Conservation (phyloP, 2,113 vertebrate genomes). For the Machaerirhynchus nigripectus region DNA sequence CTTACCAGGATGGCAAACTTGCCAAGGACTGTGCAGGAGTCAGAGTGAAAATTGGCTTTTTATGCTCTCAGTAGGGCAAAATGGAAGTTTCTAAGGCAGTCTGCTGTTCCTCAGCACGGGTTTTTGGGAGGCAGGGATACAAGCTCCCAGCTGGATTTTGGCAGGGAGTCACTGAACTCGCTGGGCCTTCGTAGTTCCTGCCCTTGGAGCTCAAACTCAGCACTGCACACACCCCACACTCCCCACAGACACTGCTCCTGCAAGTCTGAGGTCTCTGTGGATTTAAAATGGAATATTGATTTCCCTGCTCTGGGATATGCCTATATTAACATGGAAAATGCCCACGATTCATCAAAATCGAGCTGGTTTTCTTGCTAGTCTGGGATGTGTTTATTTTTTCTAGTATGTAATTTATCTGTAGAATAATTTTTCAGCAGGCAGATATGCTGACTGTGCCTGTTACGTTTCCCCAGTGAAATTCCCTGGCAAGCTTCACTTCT, state of each 20-base stretch:
- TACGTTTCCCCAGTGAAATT: background rate
- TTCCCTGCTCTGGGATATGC: background rate
- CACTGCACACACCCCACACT: rapidly evolving
- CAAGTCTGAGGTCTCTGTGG: rapidly evolving
- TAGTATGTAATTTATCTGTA: background rate
- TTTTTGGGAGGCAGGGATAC: background rate
- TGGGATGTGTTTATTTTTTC: background rate
- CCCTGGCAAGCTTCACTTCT: conserved; percentile 1
- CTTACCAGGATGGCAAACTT: background rate
- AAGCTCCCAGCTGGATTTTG: background rate
- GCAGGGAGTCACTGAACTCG: background rate
- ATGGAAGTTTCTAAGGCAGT: background rate
- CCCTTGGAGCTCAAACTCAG: background rate
- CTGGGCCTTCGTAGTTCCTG: rapidly evolving
- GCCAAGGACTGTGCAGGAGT: too few species aligned
- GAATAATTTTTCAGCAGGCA: background rate
- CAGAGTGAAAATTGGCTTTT: background rate
- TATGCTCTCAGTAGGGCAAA: background rate
- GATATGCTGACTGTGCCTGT: conserved; percentile 10
- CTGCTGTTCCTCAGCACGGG: background rate
- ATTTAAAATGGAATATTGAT: background rate
- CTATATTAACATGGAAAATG: background rate
- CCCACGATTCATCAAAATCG: background rate
- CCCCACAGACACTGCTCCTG: rapidly evolving
- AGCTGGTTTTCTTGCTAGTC: background rate